phyloP scores from a whole-genome alignment of 2,888 invertebrate species.

The Coelogynopora nodosa region DNA sequence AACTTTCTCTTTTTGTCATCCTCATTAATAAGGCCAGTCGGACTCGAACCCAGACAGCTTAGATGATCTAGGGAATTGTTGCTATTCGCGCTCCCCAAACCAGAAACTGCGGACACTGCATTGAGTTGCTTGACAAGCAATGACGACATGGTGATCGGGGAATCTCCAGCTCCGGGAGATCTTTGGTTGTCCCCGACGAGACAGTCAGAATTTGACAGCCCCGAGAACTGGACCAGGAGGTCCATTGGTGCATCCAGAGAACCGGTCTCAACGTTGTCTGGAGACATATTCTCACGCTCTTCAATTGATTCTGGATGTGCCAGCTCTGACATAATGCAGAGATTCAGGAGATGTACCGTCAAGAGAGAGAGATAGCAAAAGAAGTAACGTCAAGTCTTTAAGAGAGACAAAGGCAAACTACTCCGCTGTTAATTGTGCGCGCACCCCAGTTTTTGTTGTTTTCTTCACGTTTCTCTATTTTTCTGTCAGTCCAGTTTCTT shows the following conservation, averaged over 20 bases:
- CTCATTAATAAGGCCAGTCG: not conserved
- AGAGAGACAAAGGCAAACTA: not conserved
- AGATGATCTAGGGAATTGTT: not conserved
- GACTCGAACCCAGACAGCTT: not conserved
- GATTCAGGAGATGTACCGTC: not conserved
- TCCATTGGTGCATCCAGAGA: not conserved
- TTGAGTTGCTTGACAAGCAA: not conserved
- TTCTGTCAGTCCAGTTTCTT: not conserved
- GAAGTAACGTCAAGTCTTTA: not conserved
- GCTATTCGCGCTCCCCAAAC: not conserved
- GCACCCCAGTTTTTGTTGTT: not conserved
- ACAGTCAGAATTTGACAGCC: not conserved
- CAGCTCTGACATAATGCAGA: not conserved
- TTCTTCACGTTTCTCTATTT: not conserved
- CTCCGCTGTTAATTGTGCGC: not conserved
- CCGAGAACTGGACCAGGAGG: not conserved
- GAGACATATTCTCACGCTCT: not conserved
- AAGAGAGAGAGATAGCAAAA: not conserved
- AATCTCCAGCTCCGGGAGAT: not conserved
- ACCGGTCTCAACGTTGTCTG: not conserved
- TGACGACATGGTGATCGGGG: not conserved
- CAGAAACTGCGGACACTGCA: not conserved
- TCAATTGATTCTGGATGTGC: not conserved
- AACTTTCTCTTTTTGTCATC: constrained; percentile 43
- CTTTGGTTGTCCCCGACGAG: not conserved